Percentiles rank a stretch among this genome's conserved stretches.
Evolutionary conservation across 2,113 vertebrate species (phyloP).

Genomic region (Nerophis lumbriciformis): DNA sequence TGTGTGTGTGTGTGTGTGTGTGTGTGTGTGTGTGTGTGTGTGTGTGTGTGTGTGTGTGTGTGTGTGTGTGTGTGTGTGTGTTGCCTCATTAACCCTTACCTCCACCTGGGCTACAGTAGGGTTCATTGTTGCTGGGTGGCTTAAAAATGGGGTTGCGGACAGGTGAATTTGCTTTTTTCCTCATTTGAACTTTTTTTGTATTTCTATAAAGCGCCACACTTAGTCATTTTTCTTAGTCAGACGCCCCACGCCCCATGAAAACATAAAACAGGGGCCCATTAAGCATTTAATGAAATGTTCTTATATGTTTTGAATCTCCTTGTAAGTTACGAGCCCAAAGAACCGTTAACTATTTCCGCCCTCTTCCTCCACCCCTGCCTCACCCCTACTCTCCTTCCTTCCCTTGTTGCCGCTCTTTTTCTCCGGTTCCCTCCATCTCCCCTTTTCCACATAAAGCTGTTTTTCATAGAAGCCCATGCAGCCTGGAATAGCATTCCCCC

Average conservation of each 20-base stretch:
- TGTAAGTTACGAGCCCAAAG: constrained; percentile 3
- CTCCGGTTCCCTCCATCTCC: constrained; percentile 61
- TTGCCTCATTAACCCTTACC: constrained; percentile 36
- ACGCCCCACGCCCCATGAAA: constrained; percentile 6
- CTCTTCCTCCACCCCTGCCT: constrained; percentile 24
- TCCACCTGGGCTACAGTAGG: neutral
- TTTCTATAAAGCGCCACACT: constrained; percentile 11
- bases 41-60: constrained; percentile 16
- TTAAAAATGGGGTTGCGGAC: constrained; percentile 24
- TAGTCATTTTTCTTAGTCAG: constrained; percentile 25
- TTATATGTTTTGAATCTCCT: constrained; percentile 6
- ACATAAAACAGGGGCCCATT: constrained; percentile 1
- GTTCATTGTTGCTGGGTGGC: neutral
- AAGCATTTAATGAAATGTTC: constrained; percentile 3
- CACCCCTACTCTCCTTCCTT: constrained; percentile 49
- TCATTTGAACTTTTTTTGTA: constrained; percentile 11
- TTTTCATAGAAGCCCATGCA: constrained; percentile 76
- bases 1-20: constrained; percentile 17
- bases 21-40: constrained; percentile 10
- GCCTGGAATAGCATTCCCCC: constrained; percentile 77
- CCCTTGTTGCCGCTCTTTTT: constrained; percentile 60
- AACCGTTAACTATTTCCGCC: constrained; percentile 2
- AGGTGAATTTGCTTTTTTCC: constrained; percentile 34
- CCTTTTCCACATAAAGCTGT: constrained; percentile 81
- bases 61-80: constrained; percentile 3